These are phyloP conservation scores for Pachycephus smyrnensis DNA, from an alignment of 2,888 invertebrate genomes.

Conservation along the genomic window DNA sequence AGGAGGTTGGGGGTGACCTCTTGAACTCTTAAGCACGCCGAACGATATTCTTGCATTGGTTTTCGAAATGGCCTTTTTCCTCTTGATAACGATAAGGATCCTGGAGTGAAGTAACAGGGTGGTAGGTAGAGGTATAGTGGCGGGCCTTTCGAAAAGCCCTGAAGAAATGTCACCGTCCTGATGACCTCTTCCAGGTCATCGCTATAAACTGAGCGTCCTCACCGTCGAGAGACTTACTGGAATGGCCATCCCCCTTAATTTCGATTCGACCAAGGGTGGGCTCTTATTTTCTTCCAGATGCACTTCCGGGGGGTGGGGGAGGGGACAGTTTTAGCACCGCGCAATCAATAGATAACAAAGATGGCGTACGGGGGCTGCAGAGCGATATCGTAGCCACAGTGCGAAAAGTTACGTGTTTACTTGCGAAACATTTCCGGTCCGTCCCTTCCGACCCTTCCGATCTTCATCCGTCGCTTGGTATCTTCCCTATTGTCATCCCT, in stretches of 20 bases:
- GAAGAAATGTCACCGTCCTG: constrained; percentile 43
- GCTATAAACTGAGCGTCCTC: constrained; percentile 45
- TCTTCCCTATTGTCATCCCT: no score
- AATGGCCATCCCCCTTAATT: constrained; percentile 43
- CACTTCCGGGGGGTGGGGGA: constrained; percentile 44
- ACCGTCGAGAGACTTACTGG: constrained; percentile 33
- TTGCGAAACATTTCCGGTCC: neutral
- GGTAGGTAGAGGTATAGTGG: constrained; percentile 18
- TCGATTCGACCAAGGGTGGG: constrained; percentile 25
- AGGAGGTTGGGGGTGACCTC: no score
- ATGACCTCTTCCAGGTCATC: constrained; percentile 44
- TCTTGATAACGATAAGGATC: no score
- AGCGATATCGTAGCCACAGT: constrained; percentile 16
- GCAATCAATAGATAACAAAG: constrained; percentile 47
- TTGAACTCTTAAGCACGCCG: no score
- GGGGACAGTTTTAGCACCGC: constrained; percentile 47
- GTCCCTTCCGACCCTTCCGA: no score
- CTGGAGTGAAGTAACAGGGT: no score
- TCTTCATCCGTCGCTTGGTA: no score
- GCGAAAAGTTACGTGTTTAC: constrained; percentile 7
- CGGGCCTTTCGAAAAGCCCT: constrained; percentile 32
- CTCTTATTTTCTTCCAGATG: constrained; percentile 25
- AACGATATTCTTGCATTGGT: no score
- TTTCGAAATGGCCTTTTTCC: no score
- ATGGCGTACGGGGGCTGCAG: constrained; percentile 18